Evolutionary conservation across 2,113 vertebrate genomes (phyloP).

Genomic region (Labeo catla): DNA sequence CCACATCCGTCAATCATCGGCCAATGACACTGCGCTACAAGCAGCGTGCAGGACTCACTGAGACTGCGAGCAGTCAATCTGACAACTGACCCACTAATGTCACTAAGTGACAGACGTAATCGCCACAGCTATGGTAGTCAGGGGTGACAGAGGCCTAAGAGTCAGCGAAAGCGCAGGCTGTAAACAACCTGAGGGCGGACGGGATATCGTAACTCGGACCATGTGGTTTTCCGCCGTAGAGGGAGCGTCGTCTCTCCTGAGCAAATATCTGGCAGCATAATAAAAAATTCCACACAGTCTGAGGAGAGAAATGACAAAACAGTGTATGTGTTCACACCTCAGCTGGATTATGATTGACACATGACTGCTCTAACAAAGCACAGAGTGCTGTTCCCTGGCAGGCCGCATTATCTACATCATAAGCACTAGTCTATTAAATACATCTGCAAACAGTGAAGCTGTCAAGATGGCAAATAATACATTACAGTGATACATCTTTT

Average conservation of each 20-base stretch:
- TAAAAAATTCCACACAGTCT: conserved; percentile 14
- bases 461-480: conserved; percentile 16
- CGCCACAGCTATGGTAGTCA: conserved; percentile 57
- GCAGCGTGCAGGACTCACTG: conserved; percentile 53
- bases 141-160: conserved; percentile 68
- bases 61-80: conserved; percentile 47
- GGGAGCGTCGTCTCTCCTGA: neutral
- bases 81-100: conserved; percentile 75
- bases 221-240: conserved; percentile 6
- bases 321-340: conserved; percentile 24
- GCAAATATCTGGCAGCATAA: conserved; percentile 19
- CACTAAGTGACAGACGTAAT: conserved; percentile 60
- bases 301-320: conserved; percentile 37
- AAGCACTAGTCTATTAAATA: conserved; percentile 32
- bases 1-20: conserved; percentile 49
- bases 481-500: conserved; percentile 15
- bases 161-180: conserved; percentile 66
- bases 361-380: conserved; percentile 34
- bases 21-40: conserved; percentile 47
- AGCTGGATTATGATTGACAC: conserved; percentile 36
- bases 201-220: conserved; percentile 49
- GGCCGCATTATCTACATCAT: conserved; percentile 35
- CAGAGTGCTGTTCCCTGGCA: conserved; percentile 1
- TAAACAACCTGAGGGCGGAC: conserved; percentile 55
- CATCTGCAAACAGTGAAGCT: conserved; percentile 31